Percentiles rank a stretch among this genome's conserved stretches.
Evolutionary conservation across 1,140 invertebrate genomes (phyloP).

Genomic region (Steinernema khuongi): DNA sequence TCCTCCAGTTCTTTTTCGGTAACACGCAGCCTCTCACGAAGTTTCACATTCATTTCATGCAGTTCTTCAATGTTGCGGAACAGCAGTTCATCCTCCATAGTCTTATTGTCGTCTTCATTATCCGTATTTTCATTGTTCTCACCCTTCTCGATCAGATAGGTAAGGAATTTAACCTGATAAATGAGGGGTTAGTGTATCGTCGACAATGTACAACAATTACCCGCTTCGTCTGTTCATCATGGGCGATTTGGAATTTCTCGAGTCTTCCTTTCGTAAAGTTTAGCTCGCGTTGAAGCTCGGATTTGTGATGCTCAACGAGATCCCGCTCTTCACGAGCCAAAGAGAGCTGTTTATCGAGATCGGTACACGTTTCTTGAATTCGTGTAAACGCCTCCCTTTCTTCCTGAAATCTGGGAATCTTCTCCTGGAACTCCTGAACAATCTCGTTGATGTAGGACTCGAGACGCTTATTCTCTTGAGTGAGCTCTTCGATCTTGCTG

Average conservation of each 20-base stretch:
- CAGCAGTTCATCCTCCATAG: not conserved
- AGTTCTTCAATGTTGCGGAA: slow-evolving; percentile 9
- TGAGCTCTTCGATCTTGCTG: not conserved
- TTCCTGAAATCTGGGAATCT: not conserved
- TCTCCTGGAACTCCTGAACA: not conserved
- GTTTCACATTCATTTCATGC: not conserved
- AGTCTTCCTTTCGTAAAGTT: not conserved
- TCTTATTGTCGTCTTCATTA: no score
- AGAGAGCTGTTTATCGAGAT: not conserved
- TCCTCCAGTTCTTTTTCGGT: not conserved
- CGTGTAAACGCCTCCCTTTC: not conserved
- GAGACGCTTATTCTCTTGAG: not conserved
- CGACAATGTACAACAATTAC: not conserved
- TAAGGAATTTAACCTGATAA: not conserved
- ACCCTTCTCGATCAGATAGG: not conserved
- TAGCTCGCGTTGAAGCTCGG: not conserved
- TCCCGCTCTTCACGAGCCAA: not conserved
- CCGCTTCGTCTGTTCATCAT: not conserved
- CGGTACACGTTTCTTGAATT: not conserved
- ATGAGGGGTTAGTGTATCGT: not conserved
- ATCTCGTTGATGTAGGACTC: not conserved
- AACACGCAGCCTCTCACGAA: not conserved
- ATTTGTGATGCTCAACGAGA: not conserved
- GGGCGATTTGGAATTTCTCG: not conserved
- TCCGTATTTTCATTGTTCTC: no score